A percentile compares a stretch with the other conserved stretches of the same genome.
These are phyloP conservation scores for Drosophila koepferae DNA, from an alignment of 2,888 invertebrate genomes.

Conservation along the genomic window DNA sequence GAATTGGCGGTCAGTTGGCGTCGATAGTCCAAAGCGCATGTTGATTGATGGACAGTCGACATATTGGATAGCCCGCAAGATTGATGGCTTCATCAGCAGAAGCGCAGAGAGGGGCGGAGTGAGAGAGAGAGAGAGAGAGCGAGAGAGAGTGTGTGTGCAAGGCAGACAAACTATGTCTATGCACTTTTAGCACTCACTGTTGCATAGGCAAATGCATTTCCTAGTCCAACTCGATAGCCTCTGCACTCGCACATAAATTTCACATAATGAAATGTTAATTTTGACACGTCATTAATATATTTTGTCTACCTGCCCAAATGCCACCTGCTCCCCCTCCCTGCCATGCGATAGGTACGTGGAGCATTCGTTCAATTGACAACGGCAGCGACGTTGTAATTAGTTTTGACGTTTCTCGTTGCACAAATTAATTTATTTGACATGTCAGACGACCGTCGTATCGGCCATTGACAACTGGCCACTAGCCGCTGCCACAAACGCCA, in stretches of 20 bases:
- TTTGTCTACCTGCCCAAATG: slow-evolving; percentile 63
- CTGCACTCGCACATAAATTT: slow-evolving; percentile 49
- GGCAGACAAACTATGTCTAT: not conserved
- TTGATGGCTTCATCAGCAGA: slow-evolving; percentile 58
- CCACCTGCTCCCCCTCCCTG: not conserved
- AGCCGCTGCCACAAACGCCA: slow-evolving; percentile 42
- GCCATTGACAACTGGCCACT: slow-evolving; percentile 63
- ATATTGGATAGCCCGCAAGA: slow-evolving; percentile 72
- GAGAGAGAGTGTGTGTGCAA: not conserved
- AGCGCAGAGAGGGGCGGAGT: not conserved
- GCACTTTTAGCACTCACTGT: not conserved
- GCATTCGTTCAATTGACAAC: slow-evolving; percentile 65
- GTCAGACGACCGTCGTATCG: slow-evolving; percentile 68
- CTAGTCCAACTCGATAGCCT: slow-evolving; percentile 12
- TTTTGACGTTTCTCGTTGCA: slow-evolving; percentile 84
- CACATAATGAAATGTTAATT: slow-evolving; percentile 84
- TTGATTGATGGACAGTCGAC: slow-evolving; percentile 83
- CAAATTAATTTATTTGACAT: slow-evolving; percentile 84
- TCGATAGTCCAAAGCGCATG: slow-evolving; percentile 46
- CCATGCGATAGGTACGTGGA: slow-evolving; percentile 19
- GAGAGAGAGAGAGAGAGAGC: not conserved
- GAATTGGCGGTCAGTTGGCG: slow-evolving; percentile 77
- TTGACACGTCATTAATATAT: slow-evolving; percentile 84
- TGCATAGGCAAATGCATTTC: slow-evolving; percentile 28
- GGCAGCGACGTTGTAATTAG: slow-evolving; percentile 81